phyloP scores from a whole-genome alignment of 2,113 vertebrate species.

The Pterophyllum scalare region DNA sequence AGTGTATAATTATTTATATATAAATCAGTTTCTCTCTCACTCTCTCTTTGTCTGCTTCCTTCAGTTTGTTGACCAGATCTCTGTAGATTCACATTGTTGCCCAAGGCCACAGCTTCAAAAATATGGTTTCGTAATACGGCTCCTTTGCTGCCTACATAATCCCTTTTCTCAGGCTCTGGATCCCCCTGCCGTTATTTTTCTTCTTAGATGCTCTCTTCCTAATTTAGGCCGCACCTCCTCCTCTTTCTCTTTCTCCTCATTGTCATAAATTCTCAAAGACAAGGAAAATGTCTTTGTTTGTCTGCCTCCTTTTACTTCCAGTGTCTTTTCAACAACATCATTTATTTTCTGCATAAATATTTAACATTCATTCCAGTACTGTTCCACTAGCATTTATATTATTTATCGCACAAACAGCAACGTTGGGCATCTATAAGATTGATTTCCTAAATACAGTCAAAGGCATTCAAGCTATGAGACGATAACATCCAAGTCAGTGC shows the following conservation, averaged over 20 bases:
- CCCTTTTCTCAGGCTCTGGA: slow-evolving; percentile 23
- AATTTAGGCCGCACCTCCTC: slow-evolving; percentile 40
- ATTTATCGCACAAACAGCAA: neutral
- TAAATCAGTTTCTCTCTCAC: neutral
- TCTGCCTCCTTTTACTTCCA: neutral
- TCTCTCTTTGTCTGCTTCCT: neutral
- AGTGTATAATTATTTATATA: neutral
- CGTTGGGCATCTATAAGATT: neutral
- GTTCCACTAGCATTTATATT: neutral
- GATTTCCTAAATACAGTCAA: neutral
- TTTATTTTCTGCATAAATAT: neutral
- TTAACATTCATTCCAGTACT: neutral
- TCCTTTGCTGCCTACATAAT: slow-evolving; percentile 46
- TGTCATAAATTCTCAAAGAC: slow-evolving; percentile 26
- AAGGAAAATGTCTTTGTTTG: slow-evolving; percentile 25
- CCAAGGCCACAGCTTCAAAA: slow-evolving; percentile 4
- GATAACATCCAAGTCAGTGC: neutral
- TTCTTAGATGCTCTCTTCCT: slow-evolving; percentile 19
- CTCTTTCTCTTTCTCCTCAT: neutral
- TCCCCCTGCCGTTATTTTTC: slow-evolving; percentile 30
- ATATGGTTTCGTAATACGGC: slow-evolving; percentile 38
- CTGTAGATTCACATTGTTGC: slow-evolving; percentile 57
- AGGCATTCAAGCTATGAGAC: neutral
- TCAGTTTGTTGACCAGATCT: neutral
- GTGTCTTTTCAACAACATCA: neutral